phyloP scores from a whole-genome alignment of 2,113 vertebrate species.

The Podarcis raffonei region DNA sequence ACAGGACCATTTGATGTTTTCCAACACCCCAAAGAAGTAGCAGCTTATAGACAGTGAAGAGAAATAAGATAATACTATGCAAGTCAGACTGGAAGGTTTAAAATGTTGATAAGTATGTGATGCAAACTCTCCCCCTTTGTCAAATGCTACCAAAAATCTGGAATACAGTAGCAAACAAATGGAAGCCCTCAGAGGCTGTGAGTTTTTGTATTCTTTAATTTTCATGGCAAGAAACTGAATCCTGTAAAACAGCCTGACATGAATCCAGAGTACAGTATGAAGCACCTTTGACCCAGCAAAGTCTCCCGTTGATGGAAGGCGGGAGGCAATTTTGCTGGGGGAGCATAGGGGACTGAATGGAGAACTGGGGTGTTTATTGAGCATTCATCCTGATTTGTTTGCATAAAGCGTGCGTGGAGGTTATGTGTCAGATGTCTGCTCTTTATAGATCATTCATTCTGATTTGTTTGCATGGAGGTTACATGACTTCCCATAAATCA shows the following conservation, averaged over 20 bases:
- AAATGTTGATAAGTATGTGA: neutral
- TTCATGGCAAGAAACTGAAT: neutral
- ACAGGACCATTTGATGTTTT: neutral
- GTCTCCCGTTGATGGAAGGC: neutral
- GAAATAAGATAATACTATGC: neutral
- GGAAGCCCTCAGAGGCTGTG: neutral
- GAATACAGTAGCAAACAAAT: slow-evolving; percentile 12
- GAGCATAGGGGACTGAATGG: no score
- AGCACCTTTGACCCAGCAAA: neutral
- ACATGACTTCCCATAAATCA: no score
- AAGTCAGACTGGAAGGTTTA: neutral
- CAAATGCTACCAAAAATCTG: neutral
- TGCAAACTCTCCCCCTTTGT: slow-evolving; percentile 4
- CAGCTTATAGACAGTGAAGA: neutral
- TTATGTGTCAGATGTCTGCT: no score
- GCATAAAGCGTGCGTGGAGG: no score
- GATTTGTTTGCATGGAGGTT: no score
- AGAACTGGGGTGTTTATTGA: neutral
- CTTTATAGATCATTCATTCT: no score
- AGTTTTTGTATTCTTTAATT: neutral
- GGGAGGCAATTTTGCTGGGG: neutral
- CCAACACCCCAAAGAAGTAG: neutral
- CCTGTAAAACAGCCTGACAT: neutral
- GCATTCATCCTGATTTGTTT: neutral
- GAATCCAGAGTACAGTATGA: neutral